Base-by-base conservation (phyloP, 2,113 vertebrate genomes). In the Mola mola region DNA sequence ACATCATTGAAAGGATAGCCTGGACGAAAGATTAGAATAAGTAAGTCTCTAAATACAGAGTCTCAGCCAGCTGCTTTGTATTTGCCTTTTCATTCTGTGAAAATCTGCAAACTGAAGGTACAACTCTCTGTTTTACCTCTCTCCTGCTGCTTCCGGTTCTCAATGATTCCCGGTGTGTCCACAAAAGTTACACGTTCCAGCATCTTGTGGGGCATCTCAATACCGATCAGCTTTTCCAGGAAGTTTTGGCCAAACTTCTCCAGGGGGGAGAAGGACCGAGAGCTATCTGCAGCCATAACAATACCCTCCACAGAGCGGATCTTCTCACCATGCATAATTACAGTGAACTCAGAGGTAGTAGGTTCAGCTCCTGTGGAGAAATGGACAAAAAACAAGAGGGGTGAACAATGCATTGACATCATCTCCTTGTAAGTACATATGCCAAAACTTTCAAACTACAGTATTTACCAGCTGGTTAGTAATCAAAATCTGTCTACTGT, bases 191-290 rank as follows among this genome's bases (percentile, higher is more conserved):
- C 97, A 36, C 97, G 82, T 69, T 99, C 97, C 77, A 99, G 89
- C 57, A 99, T 93, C 64, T 97, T 98, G 86, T 98, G 97, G 24
- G 97, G 97, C 89, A 99, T 95, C 83, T 99, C 97, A 0, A 98
- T 96, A 34, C 97, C 97, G 6, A 98, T 93, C 67, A 99, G 88
- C 89, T 98, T 98, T 88, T 99, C 97, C 71, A 99, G 83, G 84
- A 99, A 99, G 81, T 94, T 98, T 90, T 99, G 97, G 15, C 97
- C 97, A 80, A 99, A 99, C 77, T 99, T 99, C 87, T 99, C 97
- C 21, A 99, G 88, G 0, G 97, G 96, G 0, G 96, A 98, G 82
- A 99, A 99, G 60, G 96, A 98, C 31, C 96, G 94, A 15, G 95
- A 84, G 0, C 96, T 98, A 89, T 99, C 97, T 1, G 97, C 96